Percentiles rank a stretch among this genome's conserved stretches.
phyloP scores from a whole-genome alignment of 1,140 invertebrate genomes.

The Platorchestia sp. region DNA sequence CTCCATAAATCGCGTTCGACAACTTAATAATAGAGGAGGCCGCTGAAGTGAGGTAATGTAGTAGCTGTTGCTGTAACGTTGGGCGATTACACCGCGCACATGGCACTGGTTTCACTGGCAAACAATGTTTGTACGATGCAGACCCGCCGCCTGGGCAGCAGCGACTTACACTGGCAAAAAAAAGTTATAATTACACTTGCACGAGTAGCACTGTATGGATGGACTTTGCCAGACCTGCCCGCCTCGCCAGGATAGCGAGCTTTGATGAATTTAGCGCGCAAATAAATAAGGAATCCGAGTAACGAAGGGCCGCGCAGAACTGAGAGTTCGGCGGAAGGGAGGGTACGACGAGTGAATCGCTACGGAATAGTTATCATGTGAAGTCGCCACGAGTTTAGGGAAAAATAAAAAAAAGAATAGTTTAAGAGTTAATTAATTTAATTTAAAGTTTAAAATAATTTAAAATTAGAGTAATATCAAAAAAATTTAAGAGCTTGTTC shows the following conservation, averaged over 20 bases:
- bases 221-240: not conserved
- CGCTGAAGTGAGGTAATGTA: not conserved
- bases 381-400: not conserved
- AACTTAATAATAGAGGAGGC: slow-evolving; percentile 26
- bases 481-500: too few relatives aligned
- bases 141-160: not conserved
- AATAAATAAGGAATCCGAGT: not conserved
- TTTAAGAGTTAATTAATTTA: too few relatives aligned
- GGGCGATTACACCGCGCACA: not conserved
- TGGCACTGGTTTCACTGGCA: not conserved
- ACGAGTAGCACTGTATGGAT: not conserved
- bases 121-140: not conserved
- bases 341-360: not conserved
- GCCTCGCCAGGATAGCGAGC: not conserved
- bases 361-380: not conserved
- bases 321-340: not conserved
- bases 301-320: not conserved
- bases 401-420: not conserved
- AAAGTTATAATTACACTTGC: not conserved
- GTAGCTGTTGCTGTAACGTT: slow-evolving; percentile 29
- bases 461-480: too few relatives aligned
- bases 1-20: slow-evolving; percentile 21
- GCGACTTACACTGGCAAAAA: too few relatives aligned
- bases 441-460: too few relatives aligned
- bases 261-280: not conserved